Conservation (phyloP, 53 echinoderm and acorn worm species). For the Luidia sarsii region DNA sequence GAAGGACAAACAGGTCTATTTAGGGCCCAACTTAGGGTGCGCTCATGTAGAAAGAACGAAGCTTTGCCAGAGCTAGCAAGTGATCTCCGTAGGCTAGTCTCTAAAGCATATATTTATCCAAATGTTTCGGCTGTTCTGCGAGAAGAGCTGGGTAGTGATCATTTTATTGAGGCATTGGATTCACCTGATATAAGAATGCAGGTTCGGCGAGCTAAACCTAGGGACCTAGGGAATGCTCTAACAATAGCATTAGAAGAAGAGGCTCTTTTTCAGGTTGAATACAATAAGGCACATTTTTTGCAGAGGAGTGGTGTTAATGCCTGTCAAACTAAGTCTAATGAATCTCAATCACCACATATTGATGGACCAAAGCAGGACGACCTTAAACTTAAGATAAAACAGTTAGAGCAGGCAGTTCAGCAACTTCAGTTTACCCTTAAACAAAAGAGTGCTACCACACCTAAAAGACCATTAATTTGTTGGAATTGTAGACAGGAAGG, state of each 20-base stretch:
- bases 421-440: neutral
- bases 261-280: conserved; percentile 20
- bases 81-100: conserved; percentile 18
- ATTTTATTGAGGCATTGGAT: conserved; percentile 36
- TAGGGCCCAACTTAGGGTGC: conserved; percentile 6
- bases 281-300: conserved; percentile 6
- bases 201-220: conserved; percentile 28
- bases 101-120: conserved; percentile 37
- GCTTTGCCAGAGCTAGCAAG: conserved; percentile 21
- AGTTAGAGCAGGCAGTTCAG: neutral
- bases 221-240: neutral
- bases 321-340: neutral
- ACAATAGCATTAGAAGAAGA: conserved; percentile 35
- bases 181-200: conserved; percentile 23
- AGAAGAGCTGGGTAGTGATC: conserved; percentile 39
- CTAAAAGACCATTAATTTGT: conserved; percentile 11
- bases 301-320: conserved; percentile 11
- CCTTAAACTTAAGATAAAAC: neutral
- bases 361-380: neutral
- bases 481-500: conserved; percentile 10
- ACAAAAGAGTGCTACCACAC: neutral
- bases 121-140: conserved; percentile 6
- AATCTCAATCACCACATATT: neutral
- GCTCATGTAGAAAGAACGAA: conserved; percentile 2
- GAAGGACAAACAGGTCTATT: conserved; percentile 15